phyloP scores from a whole-genome alignment of 2,113 vertebrate genomes.

The Tupaia tana region DNA sequence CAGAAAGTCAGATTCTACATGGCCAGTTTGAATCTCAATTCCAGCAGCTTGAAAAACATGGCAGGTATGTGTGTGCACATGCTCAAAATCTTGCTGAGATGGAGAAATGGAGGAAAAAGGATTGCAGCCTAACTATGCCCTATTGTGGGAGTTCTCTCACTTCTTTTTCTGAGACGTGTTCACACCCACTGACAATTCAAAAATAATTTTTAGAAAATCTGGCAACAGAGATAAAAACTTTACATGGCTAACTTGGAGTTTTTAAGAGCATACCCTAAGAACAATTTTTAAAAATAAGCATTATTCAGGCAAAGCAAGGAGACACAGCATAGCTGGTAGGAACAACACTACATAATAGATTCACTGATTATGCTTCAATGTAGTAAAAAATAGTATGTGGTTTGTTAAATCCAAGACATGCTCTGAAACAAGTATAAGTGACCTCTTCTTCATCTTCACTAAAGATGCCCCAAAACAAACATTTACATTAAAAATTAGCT shows the following conservation, averaged over 20 bases:
- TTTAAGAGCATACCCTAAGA: not conserved
- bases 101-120: too few species aligned
- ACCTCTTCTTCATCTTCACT: slow-evolving; percentile 30
- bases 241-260: not conserved
- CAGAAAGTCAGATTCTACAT: too few species aligned
- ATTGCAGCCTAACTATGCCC: too few species aligned
- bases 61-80: too few species aligned
- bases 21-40: too few species aligned
- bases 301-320: not conserved
- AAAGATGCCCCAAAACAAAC: not conserved
- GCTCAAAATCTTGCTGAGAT: too few species aligned
- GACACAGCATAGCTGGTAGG: not conserved
- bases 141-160: too few species aligned
- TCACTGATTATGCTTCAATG: not conserved
- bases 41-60: too few species aligned
- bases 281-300: not conserved
- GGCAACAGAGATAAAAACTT: not conserved
- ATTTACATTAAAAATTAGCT: not conserved
- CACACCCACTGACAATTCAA: too few species aligned
- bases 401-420: not conserved
- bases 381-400: not conserved
- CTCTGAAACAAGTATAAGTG: not conserved
- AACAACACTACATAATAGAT: not conserved
- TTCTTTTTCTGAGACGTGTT: too few species aligned
- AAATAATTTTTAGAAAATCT: too few species aligned